These are phyloP conservation scores for Tipula vernalis DNA, from an alignment of 2,888 invertebrate species.

Conservation along the genomic window DNA sequence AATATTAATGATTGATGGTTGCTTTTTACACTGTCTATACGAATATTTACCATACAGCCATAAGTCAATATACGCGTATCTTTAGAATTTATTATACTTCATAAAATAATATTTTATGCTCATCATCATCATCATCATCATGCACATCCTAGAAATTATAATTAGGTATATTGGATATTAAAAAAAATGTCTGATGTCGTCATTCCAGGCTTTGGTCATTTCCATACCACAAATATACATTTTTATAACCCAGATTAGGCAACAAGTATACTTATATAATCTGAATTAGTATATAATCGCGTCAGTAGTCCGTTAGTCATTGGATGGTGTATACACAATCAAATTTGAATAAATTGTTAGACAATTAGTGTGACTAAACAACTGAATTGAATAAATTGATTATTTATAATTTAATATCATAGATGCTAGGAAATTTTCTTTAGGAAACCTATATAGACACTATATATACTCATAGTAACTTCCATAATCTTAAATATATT, in stretches of 20 bases:
- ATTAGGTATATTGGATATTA: background rate
- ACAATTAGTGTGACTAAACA: background rate
- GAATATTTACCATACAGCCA: background rate
- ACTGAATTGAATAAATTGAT: too few relatives aligned
- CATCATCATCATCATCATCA: background rate
- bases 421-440: too few relatives aligned
- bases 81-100: background rate
- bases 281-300: background rate
- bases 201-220: background rate
- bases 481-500: too few relatives aligned
- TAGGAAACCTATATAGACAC: too few relatives aligned
- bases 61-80: background rate
- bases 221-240: background rate
- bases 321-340: background rate
- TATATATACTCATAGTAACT: too few relatives aligned
- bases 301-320: background rate
- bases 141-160: background rate
- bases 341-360: background rate
- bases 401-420: too few relatives aligned
- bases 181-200: background rate
- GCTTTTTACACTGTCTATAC: background rate
- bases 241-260: background rate
- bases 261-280: background rate
- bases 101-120: background rate
- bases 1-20: background rate